These are phyloP conservation scores for Chalcosyrphus nemorum DNA, from an alignment of 2,888 invertebrate genomes.

Conservation along the genomic window DNA sequence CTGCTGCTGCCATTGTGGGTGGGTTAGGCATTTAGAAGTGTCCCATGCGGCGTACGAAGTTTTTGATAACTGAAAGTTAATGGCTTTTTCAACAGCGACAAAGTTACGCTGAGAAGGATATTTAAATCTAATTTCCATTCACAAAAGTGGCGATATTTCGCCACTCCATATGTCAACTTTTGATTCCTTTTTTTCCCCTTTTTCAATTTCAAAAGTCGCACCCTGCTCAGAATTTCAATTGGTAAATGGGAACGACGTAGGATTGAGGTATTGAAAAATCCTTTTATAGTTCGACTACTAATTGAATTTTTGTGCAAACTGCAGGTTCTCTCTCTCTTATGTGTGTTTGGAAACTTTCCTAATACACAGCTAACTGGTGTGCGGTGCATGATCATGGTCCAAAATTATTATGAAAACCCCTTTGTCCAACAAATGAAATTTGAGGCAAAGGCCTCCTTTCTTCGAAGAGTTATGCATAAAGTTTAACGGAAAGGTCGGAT, in stretches of 20 bases:
- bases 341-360: conserved; percentile 45
- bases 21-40: conserved; percentile 61
- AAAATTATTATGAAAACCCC: conserved; percentile 46
- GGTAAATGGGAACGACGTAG: not conserved
- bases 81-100: conserved; percentile 60
- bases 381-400: conserved; percentile 36
- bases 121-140: conserved; percentile 70
- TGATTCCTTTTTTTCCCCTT: not conserved
- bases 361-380: conserved; percentile 29
- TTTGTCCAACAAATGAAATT: conserved; percentile 7
- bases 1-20: not conserved
- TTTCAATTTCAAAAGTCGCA: conserved; percentile 9
- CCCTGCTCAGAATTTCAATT: conserved; percentile 57
- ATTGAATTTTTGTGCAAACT: conserved; percentile 59
- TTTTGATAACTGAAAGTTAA: conserved; percentile 72
- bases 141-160: conserved; percentile 47
- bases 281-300: conserved; percentile 56
- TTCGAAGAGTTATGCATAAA: conserved; percentile 51
- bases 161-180: conserved; percentile 53
- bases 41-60: conserved; percentile 64
- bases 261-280: conserved; percentile 43
- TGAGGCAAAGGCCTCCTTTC: conserved; percentile 21
- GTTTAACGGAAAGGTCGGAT: conserved; percentile 45
- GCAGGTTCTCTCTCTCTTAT: conserved; percentile 5
- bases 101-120: conserved; percentile 62